Evolutionary conservation across 37 sponge, comb jelly and placozoan species (phyloP).

Genomic region (Hexactinellida sp.): DNA sequence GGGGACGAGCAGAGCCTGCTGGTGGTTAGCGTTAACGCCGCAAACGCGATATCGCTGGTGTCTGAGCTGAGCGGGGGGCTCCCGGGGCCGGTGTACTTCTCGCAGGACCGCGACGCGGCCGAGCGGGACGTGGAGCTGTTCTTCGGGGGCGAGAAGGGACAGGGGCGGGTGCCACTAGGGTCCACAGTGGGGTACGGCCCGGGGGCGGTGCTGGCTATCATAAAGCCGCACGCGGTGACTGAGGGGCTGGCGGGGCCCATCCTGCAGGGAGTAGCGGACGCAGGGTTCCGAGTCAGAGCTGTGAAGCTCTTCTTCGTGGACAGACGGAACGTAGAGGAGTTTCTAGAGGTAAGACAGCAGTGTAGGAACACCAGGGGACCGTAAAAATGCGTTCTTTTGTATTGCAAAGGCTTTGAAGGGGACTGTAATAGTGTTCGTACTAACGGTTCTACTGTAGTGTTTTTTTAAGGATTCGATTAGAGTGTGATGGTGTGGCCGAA

Average conservation of each 20-base stretch:
- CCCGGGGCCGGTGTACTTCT: constrained; percentile 62
- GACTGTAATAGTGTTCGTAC: too few species aligned
- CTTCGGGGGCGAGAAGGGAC: constrained; percentile 39
- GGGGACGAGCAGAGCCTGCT: background rate
- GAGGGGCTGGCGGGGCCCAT: constrained; percentile 61
- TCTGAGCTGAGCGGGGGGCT: constrained; percentile 33
- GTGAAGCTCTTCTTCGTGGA: constrained; percentile 61
- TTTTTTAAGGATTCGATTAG: too few species aligned
- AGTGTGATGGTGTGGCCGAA: too few species aligned
- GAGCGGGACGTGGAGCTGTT: constrained; percentile 65
- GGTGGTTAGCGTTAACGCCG: background rate
- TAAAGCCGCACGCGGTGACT: constrained; percentile 90
- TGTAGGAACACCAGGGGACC: too few species aligned
- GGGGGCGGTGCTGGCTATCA: constrained; percentile 38
- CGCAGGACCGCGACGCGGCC: constrained; percentile 44
- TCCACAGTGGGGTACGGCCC: background rate
- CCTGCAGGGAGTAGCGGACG: constrained; percentile 38
- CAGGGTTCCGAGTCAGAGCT: constrained; percentile 44
- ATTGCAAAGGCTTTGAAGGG: too few species aligned
- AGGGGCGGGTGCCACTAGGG: background rate
- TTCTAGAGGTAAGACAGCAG: constrained; percentile 43
- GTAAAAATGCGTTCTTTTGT: too few species aligned
- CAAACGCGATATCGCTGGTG: background rate
- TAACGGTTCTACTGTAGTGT: too few species aligned
- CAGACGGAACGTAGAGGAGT: constrained; percentile 79